Conservation (phyloP, 1,140 invertebrate genomes). For the Eupristina koningsbergeri region DNA sequence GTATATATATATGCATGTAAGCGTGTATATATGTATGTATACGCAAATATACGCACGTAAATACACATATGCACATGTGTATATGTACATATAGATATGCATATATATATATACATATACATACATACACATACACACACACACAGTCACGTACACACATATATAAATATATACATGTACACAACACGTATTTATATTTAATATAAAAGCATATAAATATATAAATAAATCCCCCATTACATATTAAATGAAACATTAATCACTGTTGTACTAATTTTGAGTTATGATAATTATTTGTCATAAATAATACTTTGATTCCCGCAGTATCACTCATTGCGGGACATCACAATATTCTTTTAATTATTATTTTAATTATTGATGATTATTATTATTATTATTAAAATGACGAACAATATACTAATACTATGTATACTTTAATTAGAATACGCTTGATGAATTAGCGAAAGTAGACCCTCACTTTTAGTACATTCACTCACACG, state of each 20-base stretch:
- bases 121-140: neutral
- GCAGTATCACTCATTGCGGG: constrained; percentile 54
- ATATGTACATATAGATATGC: constrained; percentile 59
- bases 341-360: constrained; percentile 54
- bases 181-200: too few species aligned
- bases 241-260: constrained; percentile 63
- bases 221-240: constrained; percentile 50
- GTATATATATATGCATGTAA: constrained; percentile 58
- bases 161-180: constrained; percentile 47
- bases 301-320: constrained; percentile 48
- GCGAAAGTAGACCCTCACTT: constrained; percentile 70
- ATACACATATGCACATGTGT: constrained; percentile 58
- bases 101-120: constrained; percentile 42
- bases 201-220: constrained; percentile 56
- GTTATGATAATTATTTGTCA: constrained; percentile 57
- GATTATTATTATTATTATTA: constrained; percentile 59
- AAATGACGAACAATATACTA: constrained; percentile 61
- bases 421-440: constrained; percentile 67
- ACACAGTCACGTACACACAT: constrained; percentile 29
- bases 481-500: constrained; percentile 60
- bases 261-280: constrained; percentile 70
- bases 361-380: constrained; percentile 56
- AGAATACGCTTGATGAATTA: constrained; percentile 65
- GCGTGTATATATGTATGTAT: constrained; percentile 16
- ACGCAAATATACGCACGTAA: neutral